Base-by-base conservation (phyloP, 2,888 invertebrate genomes). In the Mythimna vitellina region DNA sequence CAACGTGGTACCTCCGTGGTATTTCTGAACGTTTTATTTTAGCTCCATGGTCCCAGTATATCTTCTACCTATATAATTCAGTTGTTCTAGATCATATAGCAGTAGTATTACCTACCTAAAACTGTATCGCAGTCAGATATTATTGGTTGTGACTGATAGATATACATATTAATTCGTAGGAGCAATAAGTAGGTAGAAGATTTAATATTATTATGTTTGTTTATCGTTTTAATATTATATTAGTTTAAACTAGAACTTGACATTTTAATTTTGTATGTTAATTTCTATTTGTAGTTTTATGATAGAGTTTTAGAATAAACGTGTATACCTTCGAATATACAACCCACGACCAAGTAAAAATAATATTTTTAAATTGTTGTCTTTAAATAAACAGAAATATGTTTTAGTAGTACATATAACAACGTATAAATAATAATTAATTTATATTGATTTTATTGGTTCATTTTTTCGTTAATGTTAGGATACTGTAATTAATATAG, bases 401-500 rank as follows among this genome's bases (percentile, higher is more conserved):
- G 14, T 62, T 9, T 17, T 25, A 25, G n/a, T 73, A 42, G 49
- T 46, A 17, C 1, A 46, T 17, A 46, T 17, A 46, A 42, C 17
- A 46, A 7, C 12, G 14, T 42, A 6, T 20, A 5, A 51, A 8
- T 5, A 35, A 32, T 42, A 32, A 32, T 1, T 46, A 1, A 0
- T 35, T 46, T 9, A 3, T 12, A 3, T 46, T 54, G 1, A 38
- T 61, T 53, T 49, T 0, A 29, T 62, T 29, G 42, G 10, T 42
- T 29, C 3, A 7, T 46, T 42, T 74, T 58, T 3, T 42, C 22
- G 3, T 61, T 25, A 6, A 22, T 74, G 1, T 67, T 25, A 76
- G 25, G 46, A 62, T 1, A 64, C 17, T 22, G 46, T 17, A 12
- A 42, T 20, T n/a, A 22, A 17, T 20, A 57, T 14, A 57, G 7